These are phyloP conservation scores for Pollenia griseotomentosa DNA, from an alignment of 2,888 invertebrate species.

Conservation along the genomic window DNA sequence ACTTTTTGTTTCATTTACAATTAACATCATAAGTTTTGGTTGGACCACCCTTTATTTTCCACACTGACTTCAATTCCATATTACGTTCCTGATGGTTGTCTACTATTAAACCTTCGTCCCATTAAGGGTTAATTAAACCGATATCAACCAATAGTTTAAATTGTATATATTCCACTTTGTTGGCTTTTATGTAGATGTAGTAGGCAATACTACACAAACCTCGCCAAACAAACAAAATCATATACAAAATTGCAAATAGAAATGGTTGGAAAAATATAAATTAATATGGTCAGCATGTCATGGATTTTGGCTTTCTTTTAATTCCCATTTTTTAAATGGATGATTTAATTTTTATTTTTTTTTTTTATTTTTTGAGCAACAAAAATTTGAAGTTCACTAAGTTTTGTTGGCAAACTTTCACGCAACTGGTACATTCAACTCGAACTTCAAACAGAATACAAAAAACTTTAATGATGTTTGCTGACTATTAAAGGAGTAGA, in stretches of 20 bases:
- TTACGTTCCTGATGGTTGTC: too few species aligned
- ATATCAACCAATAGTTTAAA: too few species aligned
- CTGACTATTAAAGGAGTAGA: constrained; percentile 18
- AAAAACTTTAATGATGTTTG: constrained; percentile 10
- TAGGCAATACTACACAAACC: constrained; percentile 64
- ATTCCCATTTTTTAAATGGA: constrained; percentile 55
- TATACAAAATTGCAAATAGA: constrained; percentile 78
- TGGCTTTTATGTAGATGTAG: too few species aligned
- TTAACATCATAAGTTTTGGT: too few species aligned
- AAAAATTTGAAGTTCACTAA: constrained; percentile 38
- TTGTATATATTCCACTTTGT: too few species aligned
- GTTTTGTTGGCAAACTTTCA: constrained; percentile 50
- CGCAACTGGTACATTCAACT: constrained; percentile 66
- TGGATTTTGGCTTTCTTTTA: constrained; percentile 69
- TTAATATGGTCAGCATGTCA: constrained; percentile 76
- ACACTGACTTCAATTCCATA: too few species aligned
- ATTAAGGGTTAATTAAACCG: too few species aligned
- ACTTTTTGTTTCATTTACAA: too few species aligned
- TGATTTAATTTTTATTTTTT: constrained; percentile 18
- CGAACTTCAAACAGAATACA: constrained; percentile 17
- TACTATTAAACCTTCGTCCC: too few species aligned
- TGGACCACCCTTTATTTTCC: too few species aligned
- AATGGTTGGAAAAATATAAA: constrained; percentile 77
- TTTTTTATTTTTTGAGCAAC: constrained; percentile 14
- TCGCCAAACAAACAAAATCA: constrained; percentile 78